These are phyloP conservation scores for Temnothorax longispinosus DNA, from an alignment of 1,140 invertebrate species.

Conservation along the genomic window DNA sequence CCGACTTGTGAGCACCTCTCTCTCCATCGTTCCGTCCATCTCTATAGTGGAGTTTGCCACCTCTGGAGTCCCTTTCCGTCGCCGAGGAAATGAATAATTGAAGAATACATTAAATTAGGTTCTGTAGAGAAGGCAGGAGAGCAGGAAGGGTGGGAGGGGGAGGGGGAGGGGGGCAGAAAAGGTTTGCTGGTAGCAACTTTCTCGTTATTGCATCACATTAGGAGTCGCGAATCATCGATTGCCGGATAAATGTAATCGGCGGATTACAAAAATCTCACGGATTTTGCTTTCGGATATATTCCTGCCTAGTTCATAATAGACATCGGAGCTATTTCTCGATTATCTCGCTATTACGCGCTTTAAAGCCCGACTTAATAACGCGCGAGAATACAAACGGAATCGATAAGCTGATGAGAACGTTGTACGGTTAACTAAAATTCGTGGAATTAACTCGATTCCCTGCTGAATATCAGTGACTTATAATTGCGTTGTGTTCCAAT, in stretches of 20 bases:
- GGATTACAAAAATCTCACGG: slow-evolving; percentile 48
- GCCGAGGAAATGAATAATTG: slow-evolving; percentile 60
- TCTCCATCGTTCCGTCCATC: slow-evolving; percentile 21
- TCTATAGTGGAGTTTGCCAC: slow-evolving; percentile 48
- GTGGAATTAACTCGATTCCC: slow-evolving; percentile 27
- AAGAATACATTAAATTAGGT: slow-evolving; percentile 60
- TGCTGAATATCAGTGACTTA: slow-evolving; percentile 24
- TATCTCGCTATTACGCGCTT: slow-evolving; percentile 10
- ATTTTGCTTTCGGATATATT: slow-evolving; percentile 11
- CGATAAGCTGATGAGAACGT: slow-evolving; percentile 42
- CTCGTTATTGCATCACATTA: slow-evolving; percentile 17
- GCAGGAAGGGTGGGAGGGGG: too few species aligned
- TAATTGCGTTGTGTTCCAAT: slow-evolving; percentile 14
- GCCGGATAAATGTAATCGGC: not conserved
- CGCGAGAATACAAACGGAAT: slow-evolving; percentile 18
- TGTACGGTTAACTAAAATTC: slow-evolving; percentile 32
- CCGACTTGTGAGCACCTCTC: slow-evolving; percentile 24
- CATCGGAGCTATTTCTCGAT: slow-evolving; percentile 25
- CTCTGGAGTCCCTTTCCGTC: slow-evolving; percentile 9
- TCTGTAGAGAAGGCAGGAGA: too few species aligned
- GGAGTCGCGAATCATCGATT: slow-evolving; percentile 20
- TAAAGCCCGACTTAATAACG: slow-evolving; percentile 41
- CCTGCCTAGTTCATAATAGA: slow-evolving; percentile 19
- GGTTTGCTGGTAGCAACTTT: slow-evolving; percentile 23
- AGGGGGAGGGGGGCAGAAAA: not conserved